Evolutionary conservation across 2,113 vertebrate species (phyloP).

Genomic region (Aleadryas rufinucha): DNA sequence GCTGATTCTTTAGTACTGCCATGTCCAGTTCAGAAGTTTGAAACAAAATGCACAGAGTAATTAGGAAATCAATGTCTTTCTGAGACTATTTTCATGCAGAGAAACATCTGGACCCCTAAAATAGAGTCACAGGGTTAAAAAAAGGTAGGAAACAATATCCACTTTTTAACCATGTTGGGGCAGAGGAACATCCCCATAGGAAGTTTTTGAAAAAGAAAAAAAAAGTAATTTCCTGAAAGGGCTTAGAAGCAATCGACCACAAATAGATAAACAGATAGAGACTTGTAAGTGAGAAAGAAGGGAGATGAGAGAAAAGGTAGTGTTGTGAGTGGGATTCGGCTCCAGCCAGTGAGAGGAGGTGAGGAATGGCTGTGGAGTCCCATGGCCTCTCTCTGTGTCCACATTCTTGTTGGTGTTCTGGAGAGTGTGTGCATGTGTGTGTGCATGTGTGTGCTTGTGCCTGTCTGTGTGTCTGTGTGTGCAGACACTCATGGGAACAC

Average conservation of each 20-base stretch:
- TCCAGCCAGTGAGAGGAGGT: not conserved
- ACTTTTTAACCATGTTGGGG: not conserved
- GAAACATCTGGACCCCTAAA: not conserved
- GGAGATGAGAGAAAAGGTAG: not conserved
- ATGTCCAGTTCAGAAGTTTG: not conserved
- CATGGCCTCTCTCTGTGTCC: not conserved
- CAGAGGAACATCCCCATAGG: not conserved
- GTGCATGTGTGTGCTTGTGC: too few species aligned
- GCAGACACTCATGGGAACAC: accelerated
- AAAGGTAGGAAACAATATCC: not conserved
- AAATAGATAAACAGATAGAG: not conserved
- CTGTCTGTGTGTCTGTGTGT: not conserved
- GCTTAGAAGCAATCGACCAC: not conserved
- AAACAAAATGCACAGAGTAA: not conserved
- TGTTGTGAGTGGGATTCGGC: not conserved
- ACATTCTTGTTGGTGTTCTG: not conserved
- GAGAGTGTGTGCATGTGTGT: accelerated
- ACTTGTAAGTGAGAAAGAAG: not conserved
- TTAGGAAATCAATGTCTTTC: not conserved
- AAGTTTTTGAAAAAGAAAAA: not conserved
- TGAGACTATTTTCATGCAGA: not conserved
- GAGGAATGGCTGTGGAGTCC: not conserved
- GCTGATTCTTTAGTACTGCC: not conserved
- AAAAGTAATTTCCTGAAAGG: not conserved
- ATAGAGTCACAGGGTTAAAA: not conserved